These are phyloP conservation scores for Avahi laniger DNA, from an alignment of 2,797 vertebrate genomes.

Conservation along the genomic window DNA sequence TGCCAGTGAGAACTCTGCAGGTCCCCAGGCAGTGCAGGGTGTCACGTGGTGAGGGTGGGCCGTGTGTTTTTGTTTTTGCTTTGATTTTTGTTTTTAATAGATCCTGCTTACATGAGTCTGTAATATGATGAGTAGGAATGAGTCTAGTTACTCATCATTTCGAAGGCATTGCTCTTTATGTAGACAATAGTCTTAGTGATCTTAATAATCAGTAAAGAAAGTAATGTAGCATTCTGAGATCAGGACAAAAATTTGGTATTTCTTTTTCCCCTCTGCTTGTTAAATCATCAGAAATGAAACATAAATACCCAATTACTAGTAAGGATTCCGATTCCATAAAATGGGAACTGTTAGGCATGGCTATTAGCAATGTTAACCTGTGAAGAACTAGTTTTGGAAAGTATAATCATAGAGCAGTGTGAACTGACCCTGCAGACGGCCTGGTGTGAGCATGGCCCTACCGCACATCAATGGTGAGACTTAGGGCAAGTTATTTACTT, in stretches of 20 bases:
- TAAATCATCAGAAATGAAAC: neutral
- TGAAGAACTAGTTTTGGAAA: neutral
- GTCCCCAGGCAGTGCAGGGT: neutral
- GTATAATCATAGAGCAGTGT: neutral
- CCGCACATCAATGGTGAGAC: neutral
- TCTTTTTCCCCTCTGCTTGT: neutral
- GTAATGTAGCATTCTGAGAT: neutral
- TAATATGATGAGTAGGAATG: neutral
- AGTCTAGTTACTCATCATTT: neutral
- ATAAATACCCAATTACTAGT: neutral
- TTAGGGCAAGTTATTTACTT: neutral
- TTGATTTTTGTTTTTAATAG: slow-evolving; percentile 16
- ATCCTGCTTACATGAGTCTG: neutral
- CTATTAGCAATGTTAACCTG: neutral
- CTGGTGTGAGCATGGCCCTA: neutral
- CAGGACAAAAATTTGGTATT: neutral
- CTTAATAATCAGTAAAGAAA: neutral
- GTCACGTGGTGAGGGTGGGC: neutral
- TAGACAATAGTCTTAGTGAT: neutral
- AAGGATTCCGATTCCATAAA: neutral
- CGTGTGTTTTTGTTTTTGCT: neutral
- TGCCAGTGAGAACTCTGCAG: neutral
- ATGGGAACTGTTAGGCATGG: neutral
- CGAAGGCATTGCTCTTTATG: neutral
- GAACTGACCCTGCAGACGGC: neutral